A percentile compares a stretch with the other conserved stretches of the same genome.
Evolutionary conservation across 2,113 vertebrate genomes (phyloP).

Genomic region (Ciconia stormi): DNA sequence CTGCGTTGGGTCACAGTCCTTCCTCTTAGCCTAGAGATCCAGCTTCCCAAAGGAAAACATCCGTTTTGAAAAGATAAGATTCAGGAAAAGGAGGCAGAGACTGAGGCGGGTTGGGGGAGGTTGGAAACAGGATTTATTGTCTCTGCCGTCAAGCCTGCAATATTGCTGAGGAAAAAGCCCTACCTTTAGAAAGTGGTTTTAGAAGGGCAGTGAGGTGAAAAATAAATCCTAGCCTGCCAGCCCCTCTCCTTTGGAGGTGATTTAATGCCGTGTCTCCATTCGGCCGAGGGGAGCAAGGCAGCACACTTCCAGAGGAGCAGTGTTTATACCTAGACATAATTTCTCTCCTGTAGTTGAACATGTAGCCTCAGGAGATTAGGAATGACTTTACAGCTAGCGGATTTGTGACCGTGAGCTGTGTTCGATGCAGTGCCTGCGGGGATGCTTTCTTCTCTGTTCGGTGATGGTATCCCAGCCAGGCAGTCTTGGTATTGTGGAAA

Average conservation of each 20-base stretch:
- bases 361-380: background rate
- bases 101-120: background rate
- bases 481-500: background rate
- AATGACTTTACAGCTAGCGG: background rate
- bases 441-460: background rate
- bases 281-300: background rate
- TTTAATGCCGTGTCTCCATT: background rate
- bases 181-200: slow-evolving; percentile 36
- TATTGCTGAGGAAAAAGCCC: slow-evolving; percentile 16
- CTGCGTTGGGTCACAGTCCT: background rate
- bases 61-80: background rate
- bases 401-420: background rate
- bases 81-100: background rate
- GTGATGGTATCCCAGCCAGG: background rate
- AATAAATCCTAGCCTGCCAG: slow-evolving; percentile 23
- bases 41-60: background rate
- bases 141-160: background rate
- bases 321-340: background rate
- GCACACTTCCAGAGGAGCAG: background rate
- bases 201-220: slow-evolving; percentile 9
- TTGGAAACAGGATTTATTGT: slow-evolving; percentile 6
- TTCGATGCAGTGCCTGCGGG: background rate
- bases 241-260: slow-evolving; percentile 1
- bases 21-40: background rate
- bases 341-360: background rate